Evolutionary conservation across 2,797 vertebrate genomes (phyloP).

Genomic region (Molothrus ater): DNA sequence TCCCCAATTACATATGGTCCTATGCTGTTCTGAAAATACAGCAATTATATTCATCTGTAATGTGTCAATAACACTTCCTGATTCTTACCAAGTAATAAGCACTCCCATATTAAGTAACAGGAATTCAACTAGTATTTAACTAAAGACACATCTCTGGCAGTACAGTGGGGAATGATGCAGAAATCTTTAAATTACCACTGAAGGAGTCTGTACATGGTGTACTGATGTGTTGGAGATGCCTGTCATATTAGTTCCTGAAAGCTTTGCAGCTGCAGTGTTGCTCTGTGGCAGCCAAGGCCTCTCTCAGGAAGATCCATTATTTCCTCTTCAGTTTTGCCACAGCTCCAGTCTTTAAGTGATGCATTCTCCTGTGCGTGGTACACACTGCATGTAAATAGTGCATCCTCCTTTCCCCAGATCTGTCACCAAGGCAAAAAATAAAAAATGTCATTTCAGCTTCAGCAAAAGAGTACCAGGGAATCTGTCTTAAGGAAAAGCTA

Average conservation of each 20-base stretch:
- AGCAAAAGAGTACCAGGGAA: not conserved
- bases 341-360: not conserved
- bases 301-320: not conserved
- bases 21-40: not conserved
- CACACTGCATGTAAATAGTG: not conserved
- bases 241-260: not conserved
- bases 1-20: not conserved
- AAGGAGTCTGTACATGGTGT: not conserved
- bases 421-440: not conserved
- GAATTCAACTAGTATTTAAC: not conserved
- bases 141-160: not conserved
- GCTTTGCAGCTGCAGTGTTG: not conserved
- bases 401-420: not conserved
- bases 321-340: not conserved
- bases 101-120: not conserved
- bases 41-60: not conserved
- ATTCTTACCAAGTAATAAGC: not conserved
- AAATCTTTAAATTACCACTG: not conserved
- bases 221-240: not conserved
- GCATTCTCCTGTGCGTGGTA: not conserved
- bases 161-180: not conserved
- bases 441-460: not conserved
- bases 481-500: not conserved
- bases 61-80: not conserved
- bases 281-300: not conserved